These are phyloP conservation scores for Lordiphosa clarofinis DNA, from an alignment of 1,140 invertebrate species.

Conservation along the genomic window DNA sequence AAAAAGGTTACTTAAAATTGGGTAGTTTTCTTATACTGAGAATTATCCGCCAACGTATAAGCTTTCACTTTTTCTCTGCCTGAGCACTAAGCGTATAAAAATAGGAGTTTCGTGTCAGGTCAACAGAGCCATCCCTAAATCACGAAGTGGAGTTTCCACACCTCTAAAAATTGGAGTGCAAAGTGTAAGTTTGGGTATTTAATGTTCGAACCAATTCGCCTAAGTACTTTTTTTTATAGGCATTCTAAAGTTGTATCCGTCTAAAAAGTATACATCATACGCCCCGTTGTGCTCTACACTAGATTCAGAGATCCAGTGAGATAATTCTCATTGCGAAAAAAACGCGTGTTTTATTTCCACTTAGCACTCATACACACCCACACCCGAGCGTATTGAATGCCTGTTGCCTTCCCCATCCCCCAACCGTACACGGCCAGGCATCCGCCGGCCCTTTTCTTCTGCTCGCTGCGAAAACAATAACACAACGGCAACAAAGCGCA, in stretches of 20 bases:
- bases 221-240: conserved; percentile 23
- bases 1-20: no score
- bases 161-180: no score
- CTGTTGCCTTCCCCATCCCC: conserved; percentile 56
- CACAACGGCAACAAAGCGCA: conserved; percentile 67
- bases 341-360: conserved; percentile 77
- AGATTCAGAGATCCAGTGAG: conserved; percentile 42
- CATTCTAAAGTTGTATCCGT: conserved; percentile 42
- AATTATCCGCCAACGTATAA: no score
- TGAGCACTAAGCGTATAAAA: no score
- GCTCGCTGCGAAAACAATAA: conserved; percentile 57
- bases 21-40: no score
- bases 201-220: conserved; percentile 4
- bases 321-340: conserved; percentile 70
- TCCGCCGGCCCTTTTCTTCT: conserved; percentile 3
- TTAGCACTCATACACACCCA: conserved; percentile 56
- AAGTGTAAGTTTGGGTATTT: not conserved
- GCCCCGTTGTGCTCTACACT: conserved; percentile 25
- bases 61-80: no score
- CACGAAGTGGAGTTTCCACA: not conserved
- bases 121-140: no score
- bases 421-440: conserved; percentile 10
- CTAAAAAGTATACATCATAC: conserved; percentile 66
- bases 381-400: conserved; percentile 58
- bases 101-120: no score